Percentiles rank a stretch among this genome's conserved stretches.
These are phyloP conservation scores for Gymnogyps californianus DNA, from an alignment of 2,113 vertebrate species.

Conservation along the genomic window DNA sequence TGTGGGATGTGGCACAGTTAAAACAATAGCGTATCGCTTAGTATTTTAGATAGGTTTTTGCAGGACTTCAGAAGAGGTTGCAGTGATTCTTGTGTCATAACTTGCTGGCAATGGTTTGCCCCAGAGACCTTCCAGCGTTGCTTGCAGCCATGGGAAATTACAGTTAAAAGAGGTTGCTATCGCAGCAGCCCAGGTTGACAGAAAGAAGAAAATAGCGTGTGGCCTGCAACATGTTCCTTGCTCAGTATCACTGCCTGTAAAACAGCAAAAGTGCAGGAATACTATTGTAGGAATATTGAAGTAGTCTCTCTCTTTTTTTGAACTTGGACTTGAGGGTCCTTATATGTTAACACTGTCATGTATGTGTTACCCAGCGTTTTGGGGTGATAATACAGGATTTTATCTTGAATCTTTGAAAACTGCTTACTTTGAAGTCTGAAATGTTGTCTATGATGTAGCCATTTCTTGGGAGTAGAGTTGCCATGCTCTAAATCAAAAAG, in stretches of 20 bases:
- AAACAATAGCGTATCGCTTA: not conserved
- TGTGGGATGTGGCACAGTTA: not conserved
- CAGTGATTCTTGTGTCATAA: not conserved
- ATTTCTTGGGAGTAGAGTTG: not conserved
- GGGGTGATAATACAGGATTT: not conserved
- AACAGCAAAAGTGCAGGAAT: not conserved
- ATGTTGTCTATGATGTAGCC: not conserved
- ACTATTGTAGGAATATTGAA: fast-evolving
- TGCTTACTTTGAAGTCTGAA: not conserved
- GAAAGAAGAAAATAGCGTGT: not conserved
- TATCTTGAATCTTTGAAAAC: not conserved
- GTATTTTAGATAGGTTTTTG: not conserved
- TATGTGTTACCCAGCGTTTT: not conserved
- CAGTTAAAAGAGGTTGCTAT: not conserved
- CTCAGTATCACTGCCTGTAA: not conserved
- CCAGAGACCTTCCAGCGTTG: not conserved
- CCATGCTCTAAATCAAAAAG: not conserved
- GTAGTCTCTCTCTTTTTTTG: not conserved
- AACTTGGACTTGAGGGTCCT: not conserved
- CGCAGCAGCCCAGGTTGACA: not conserved
- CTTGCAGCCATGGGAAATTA: not conserved
- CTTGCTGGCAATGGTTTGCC: not conserved
- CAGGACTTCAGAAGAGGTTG: not conserved
- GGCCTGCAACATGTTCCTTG: not conserved
- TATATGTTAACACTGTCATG: not conserved